Evolutionary conservation across 2,888 invertebrate genomes (phyloP), one percentile per base, ranked within the genome.

Genomic region (Cerastis rubricosa): DNA sequence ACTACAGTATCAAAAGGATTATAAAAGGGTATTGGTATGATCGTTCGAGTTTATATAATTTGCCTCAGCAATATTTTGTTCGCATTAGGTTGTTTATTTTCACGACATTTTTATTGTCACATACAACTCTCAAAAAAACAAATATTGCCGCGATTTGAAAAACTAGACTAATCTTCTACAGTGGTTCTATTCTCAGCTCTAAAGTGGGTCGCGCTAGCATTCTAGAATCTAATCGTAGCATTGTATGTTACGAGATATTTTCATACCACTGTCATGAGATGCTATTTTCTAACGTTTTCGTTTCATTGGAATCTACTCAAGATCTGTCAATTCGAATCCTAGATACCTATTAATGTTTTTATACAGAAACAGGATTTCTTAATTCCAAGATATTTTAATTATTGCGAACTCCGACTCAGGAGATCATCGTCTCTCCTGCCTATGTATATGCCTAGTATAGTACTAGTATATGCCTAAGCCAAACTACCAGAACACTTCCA

Each of bases 151-250:
- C 65, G 47, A 43, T 65, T 54, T n/a, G 65, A 74, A 61, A 80
- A 54, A 54, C 35, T 25, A 73, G 54, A 78, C 61, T 47, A 72
- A 81, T 80, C 47, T 84, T 49, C 68, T 35, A 35, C 35, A 84
- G 84, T 73, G 81, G 59, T 84, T 80, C 81, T 84, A 81, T 81
- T 81, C 81, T 61, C 65, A 84, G 68, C 25, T 69, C 40, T 69
- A n/a, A 84, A 81, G 68, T 84, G 54, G 81, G 81, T 81, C 85
- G 69, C 68, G 74, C 54, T 61, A 69, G 54, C 65, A 54, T 68
- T 65, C 61, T 69, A n/a, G 68, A 74, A 69, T 54, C 74, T 73
- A 73, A 79, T 84, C n/a, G 68, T 45, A 79, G 45, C 59, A 72
- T 68, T 68, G 57, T 74, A 80, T 66, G 66, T 66, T 47, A 51